phyloP scores from a whole-genome alignment of 2,113 vertebrate genomes.

The Tetraodon nigroviridis region DNA sequence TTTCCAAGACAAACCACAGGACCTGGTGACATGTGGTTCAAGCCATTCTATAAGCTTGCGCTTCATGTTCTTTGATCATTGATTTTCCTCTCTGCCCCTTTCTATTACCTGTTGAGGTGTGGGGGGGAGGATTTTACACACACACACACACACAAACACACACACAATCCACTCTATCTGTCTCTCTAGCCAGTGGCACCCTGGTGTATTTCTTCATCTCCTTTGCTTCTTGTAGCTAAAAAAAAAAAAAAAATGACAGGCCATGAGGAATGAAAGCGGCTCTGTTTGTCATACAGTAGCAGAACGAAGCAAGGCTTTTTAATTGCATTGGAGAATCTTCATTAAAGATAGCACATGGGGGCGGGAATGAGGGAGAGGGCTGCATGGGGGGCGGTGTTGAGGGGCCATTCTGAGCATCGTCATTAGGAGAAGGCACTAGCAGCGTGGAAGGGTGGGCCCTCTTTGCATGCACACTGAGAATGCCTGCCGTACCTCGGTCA shows the following conservation, averaged over 20 bases:
- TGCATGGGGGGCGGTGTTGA: constrained; percentile 49
- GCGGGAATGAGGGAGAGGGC: constrained; percentile 49
- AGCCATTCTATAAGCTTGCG: constrained; percentile 66
- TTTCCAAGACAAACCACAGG: constrained; percentile 34
- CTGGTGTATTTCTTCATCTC: constrained; percentile 69
- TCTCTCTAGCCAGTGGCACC: constrained; percentile 61
- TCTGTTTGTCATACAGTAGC: constrained; percentile 75
- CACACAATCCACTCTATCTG: constrained; percentile 55
- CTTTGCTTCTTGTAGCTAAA: constrained; percentile 48
- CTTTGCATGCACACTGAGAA: constrained; percentile 90
- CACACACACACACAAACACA: constrained; percentile 30
- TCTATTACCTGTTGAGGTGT: constrained; percentile 75
- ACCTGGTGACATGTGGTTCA: constrained; percentile 54
- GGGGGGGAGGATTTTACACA: constrained; percentile 24
- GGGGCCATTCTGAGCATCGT: constrained; percentile 81
- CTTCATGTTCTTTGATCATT: constrained; percentile 69
- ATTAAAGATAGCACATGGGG: constrained; percentile 92
- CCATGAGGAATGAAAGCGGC: constrained; percentile 67
- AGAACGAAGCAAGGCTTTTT: constrained; percentile 87
- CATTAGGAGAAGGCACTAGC: constrained; percentile 81
- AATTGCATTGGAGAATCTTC: constrained; percentile 98
- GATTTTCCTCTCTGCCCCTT: constrained; percentile 68
- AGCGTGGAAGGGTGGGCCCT: constrained; percentile 82
- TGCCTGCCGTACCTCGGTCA: constrained; percentile 98
- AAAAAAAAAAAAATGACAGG: constrained; percentile 59